A percentile compares a stretch with the other conserved stretches of the same genome.
phyloP scores from a whole-genome alignment of 2,797 vertebrate species.

The Linurgus olivaceus region DNA sequence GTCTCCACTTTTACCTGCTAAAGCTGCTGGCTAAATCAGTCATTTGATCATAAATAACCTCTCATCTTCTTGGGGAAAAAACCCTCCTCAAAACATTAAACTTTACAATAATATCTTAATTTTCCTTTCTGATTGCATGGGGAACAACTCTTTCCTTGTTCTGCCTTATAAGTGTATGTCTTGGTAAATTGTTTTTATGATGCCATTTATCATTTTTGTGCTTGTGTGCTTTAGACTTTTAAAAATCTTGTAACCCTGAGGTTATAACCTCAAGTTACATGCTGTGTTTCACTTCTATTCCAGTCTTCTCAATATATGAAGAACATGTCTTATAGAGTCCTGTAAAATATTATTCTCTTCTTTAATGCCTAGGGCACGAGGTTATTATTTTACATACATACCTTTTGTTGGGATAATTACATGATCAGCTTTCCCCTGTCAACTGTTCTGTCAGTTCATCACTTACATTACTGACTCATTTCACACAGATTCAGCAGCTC shows the following conservation, averaged over 20 bases:
- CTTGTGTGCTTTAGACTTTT: neutral
- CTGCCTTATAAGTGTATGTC: neutral
- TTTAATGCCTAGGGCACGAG: neutral
- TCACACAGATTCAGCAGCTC: neutral
- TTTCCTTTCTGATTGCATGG: neutral
- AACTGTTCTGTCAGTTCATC: neutral
- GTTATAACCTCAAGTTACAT: neutral
- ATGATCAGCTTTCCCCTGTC: neutral
- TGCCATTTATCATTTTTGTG: neutral
- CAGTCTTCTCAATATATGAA: neutral
- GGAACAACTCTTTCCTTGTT: neutral
- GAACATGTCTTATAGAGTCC: neutral
- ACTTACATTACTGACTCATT: neutral
- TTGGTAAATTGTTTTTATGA: neutral
- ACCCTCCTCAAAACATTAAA: rapidly evolving
- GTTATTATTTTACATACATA: neutral
- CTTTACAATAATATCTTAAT: neutral
- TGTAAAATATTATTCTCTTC: neutral
- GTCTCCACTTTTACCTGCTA: neutral
- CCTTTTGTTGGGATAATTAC: neutral
- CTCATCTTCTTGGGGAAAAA: neutral
- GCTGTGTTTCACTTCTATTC: neutral
- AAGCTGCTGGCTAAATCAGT: neutral
- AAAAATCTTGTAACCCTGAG: neutral
- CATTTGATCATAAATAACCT: neutral